Conservation (phyloP, 2,113 vertebrate genomes). For the Centropristis striata region DNA sequence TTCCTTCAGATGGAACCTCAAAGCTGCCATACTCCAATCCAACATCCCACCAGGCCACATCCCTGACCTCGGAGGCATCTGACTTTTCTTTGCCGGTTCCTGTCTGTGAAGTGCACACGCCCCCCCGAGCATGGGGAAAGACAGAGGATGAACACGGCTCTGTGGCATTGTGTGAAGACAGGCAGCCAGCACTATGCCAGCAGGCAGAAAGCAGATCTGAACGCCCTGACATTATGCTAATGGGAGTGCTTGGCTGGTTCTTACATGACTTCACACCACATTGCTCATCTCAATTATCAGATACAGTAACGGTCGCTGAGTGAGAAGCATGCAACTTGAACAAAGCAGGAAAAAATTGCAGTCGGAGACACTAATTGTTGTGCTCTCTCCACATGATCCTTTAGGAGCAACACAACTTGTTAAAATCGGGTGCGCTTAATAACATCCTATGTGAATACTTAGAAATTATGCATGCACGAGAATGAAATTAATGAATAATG, state of each 20-base stretch:
- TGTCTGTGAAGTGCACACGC: conserved; percentile 40
- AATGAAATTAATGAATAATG: conserved; percentile 53
- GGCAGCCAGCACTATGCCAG: conserved; percentile 38
- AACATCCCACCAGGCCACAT: conserved; percentile 43
- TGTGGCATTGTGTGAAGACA: conserved; percentile 48
- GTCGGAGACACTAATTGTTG: conserved; percentile 74
- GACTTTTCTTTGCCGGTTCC: conserved; percentile 13
- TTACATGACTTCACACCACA: conserved; percentile 75
- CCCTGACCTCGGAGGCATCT: conserved; percentile 59
- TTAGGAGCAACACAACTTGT: conserved; percentile 45
- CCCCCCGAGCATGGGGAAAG: conserved; percentile 17
- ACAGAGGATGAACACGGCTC: conserved; percentile 23
- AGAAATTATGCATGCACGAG: conserved; percentile 53
- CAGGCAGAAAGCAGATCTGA: conserved; percentile 70
- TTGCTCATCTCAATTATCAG: conserved; percentile 76
- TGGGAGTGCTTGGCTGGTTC: conserved; percentile 68
- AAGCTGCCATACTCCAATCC: conserved; percentile 38
- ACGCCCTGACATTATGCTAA: conserved; percentile 73
- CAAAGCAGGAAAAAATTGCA: conserved; percentile 66
- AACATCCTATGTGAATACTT: conserved; percentile 43
- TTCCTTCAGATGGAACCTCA: conserved; percentile 55
- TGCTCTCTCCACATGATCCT: conserved; percentile 56
- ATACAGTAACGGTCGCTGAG: conserved; percentile 61
- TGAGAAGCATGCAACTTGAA: conserved; percentile 60
- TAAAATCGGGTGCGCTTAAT: conserved; percentile 40